Conservation (phyloP, 2,797 vertebrate genomes). For the Cryptoblepharus egeriae region DNA sequence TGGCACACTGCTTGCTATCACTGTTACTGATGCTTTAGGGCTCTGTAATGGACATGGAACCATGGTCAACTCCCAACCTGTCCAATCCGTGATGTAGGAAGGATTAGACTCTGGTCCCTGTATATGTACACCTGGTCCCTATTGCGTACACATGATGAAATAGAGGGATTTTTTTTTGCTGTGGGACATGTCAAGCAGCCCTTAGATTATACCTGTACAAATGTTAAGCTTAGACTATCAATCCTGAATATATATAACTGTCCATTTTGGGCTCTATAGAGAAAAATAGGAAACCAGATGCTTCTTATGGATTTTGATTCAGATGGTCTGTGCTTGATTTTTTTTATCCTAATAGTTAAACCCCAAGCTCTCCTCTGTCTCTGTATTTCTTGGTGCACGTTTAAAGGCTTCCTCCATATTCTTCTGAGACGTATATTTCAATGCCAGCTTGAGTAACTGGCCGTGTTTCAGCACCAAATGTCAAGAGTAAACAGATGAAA, state of each 20-base stretch:
- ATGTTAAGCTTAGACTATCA: background rate
- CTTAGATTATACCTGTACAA: background rate
- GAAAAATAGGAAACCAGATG: background rate
- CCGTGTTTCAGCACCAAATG: background rate
- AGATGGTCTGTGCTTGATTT: background rate
- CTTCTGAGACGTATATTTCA: slow-evolving; percentile 18
- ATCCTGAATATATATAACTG: background rate
- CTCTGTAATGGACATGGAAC: too few relatives aligned
- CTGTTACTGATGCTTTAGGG: too few relatives aligned
- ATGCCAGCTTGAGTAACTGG: background rate
- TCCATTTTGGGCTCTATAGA: background rate
- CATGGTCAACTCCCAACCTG: too few relatives aligned
- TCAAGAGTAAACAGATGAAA: slow-evolving; percentile 36
- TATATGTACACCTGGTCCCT: too few relatives aligned
- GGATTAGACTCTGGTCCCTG: too few relatives aligned
- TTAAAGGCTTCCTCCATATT: slow-evolving; percentile 15
- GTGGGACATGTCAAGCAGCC: background rate
- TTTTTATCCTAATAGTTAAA: slow-evolving; percentile 1
- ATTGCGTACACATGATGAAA: too few relatives aligned
- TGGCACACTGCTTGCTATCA: too few relatives aligned
- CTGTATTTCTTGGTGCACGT: background rate
- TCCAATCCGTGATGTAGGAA: too few relatives aligned
- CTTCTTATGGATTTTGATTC: slow-evolving; percentile 1
- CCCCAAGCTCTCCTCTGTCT: background rate
- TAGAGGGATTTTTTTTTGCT: too few relatives aligned